Evolutionary conservation across 2,113 vertebrate genomes (phyloP), one percentile per base, ranked within the genome.

Genomic region (Chrysemys picta): DNA sequence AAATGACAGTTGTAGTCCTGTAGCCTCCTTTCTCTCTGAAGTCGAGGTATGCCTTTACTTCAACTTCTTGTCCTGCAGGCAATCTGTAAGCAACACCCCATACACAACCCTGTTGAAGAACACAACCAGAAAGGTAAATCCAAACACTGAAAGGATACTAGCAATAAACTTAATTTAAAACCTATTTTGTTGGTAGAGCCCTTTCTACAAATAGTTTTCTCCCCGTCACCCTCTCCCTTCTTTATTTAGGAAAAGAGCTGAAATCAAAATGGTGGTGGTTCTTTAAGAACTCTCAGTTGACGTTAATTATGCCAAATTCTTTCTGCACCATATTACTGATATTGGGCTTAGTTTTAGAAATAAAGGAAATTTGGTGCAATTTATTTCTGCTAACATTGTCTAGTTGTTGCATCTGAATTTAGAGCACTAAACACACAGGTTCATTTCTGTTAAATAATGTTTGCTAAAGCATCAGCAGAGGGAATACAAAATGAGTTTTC

Each of bases 81-180:
- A 99, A 89, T 94, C 98, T 99, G 98, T 99, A 99, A 88, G 99
- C 99, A 59, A 99, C 98, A 50, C 99, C 99, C 99, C 99, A 99
- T 76, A 99, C 99, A 22, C 98, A 99, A 1, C 99, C 99, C 99
- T 99, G 97, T 56, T 82, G 54, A 95, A 91, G 96, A 95, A 96
- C 53, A 94, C 50, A 97, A 89, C 31, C 78, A 84, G 65, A 94
- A 92, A 47, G 86, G 75, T 83, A 90, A 52, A 92, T n/a, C 0
- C 54, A 85, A 87, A 90, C 84, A 57, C 29, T 21, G 50, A 2
- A 91, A 69, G 11, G 47, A 19, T 45, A 8, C 45, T 85, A 11
- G 4, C 3, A 8, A 72, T n/a, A 29, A 13, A 80, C 35, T 22
- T 25, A 35, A 11, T 49, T 16, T 62, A 69, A 72, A 72, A 72